Evolutionary conservation across 2,888 invertebrate species (phyloP).

Genomic region (Phyllotreta cruciferae): DNA sequence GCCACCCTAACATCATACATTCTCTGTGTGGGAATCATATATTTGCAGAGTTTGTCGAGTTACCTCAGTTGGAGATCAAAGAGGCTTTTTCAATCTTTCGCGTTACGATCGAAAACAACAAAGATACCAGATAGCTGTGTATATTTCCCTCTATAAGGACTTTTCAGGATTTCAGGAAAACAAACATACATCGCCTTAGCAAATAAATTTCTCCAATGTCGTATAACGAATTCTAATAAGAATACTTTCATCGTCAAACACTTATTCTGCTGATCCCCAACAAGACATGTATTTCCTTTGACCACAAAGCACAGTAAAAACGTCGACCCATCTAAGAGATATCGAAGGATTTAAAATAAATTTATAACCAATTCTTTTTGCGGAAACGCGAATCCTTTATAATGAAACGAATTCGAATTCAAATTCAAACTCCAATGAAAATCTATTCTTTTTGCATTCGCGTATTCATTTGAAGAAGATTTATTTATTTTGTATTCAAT

Average conservation of each 20-base stretch:
- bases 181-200: conserved; percentile 53
- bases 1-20: conserved; percentile 34
- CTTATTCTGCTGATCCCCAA: conserved; percentile 29
- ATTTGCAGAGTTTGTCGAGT: conserved; percentile 43
- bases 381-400: conserved; percentile 24
- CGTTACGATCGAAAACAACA: conserved; percentile 41
- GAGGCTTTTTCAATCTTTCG: conserved; percentile 44
- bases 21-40: conserved; percentile 35
- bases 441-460: conserved; percentile 9
- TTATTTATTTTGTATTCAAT: conserved; percentile 8
- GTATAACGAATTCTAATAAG: conserved; percentile 40
- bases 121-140: conserved; percentile 48
- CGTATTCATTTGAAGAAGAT: neutral
- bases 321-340: conserved; percentile 22
- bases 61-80: conserved; percentile 46
- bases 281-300: conserved; percentile 32
- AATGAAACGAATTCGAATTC: conserved; percentile 23
- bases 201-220: conserved; percentile 47
- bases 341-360: conserved; percentile 27
- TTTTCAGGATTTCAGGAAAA: conserved; percentile 56
- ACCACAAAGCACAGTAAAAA: conserved; percentile 28
- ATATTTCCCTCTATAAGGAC: conserved; percentile 52
- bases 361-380: conserved; percentile 31
- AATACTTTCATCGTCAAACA: conserved; percentile 35
- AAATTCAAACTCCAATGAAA: conserved; percentile 7